These are phyloP conservation scores for Pocillopora damicornis DNA, from an alignment of 64 coral and sea anemone species.

Conservation along the genomic window DNA sequence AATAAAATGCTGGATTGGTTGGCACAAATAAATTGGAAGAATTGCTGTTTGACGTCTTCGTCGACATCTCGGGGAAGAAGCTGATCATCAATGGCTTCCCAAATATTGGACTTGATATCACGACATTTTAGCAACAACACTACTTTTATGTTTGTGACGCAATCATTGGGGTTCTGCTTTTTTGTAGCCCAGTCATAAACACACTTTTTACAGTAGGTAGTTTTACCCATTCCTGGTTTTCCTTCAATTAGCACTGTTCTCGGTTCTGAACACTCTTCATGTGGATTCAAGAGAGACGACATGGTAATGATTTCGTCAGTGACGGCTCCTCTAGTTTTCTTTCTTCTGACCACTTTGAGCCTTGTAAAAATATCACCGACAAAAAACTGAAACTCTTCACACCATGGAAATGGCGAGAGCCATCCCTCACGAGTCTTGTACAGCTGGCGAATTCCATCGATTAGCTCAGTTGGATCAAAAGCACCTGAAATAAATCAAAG, in stretches of 20 bases:
- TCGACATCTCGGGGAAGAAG: too few species aligned
- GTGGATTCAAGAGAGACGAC: conserved; percentile 38
- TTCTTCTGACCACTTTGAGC: conserved; percentile 28
- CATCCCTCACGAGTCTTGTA: neutral
- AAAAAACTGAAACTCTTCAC: neutral
- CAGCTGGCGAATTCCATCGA: neutral
- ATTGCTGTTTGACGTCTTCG: too few species aligned
- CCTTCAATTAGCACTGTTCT: conserved; percentile 55
- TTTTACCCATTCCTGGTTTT: conserved; percentile 42
- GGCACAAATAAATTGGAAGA: neutral
- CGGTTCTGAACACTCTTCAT: neutral
- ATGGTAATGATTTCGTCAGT: conserved; percentile 20
- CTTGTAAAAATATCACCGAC: conserved; percentile 18
- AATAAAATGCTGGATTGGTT: too few species aligned
- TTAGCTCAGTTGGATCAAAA: neutral
- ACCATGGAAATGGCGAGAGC: neutral
- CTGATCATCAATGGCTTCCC: conserved; percentile 20
- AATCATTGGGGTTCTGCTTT: neutral
- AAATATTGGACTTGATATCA: conserved; percentile 19
- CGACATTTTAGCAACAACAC: conserved; percentile 37
- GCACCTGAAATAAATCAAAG: neutral
- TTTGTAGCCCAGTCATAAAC: conserved; percentile 43
- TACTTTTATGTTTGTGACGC: neutral
- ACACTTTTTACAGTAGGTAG: conserved; percentile 38
- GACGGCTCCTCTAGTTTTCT: conserved; percentile 13